Base-by-base conservation (phyloP, 1,140 invertebrate genomes). In the Leptinotarsa undecemlineata region DNA sequence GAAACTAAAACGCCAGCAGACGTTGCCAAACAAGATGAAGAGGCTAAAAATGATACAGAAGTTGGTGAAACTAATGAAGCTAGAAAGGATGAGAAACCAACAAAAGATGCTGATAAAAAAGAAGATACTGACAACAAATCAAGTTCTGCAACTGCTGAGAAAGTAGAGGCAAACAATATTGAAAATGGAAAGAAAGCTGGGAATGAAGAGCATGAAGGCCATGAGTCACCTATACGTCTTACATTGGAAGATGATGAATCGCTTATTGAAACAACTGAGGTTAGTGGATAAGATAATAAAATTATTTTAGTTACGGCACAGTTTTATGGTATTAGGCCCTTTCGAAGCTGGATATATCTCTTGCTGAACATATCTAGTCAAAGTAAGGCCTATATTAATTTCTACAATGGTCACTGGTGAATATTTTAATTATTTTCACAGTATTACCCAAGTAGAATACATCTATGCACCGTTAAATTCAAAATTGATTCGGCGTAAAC, bases 91-190 rank as follows among this genome's bases (percentile, higher is more conserved):
- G 81, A 82, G 64, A 78, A 81, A 61, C 78, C 81, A 74, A 82
- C 81, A 76, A 80, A 85, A 42, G 85, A 87, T 74, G 85, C 85
- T 72, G 84, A 82, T 19, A 84, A 85, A 79, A 63, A n/a, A 57
- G n/a, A 57, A 15, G 51, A n/a, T 19, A 57, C 15, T 57, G 51
- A 57, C 6, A 19, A 14, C 14, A 57, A 57, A 57, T 17, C 14
- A 57, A n/a, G 14, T 17, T 17, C 15, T 57, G 51, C 51, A 17
- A 19, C 51, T 57, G 51, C 70, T 19, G 51, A 62, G 19, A 60
- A 68, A 13, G 13, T 6, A 2, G 26, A 74, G 61, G 66, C 47
- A 61, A 69, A 69, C 23, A 61, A 14, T 5, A 62, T 14, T 20
- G 42, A 61, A 17, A 66, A 62, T 42, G 42, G 20, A 4, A 48